Evolutionary conservation across 1,140 invertebrate genomes (phyloP), one percentile per base, ranked within the genome.

Genomic region (Zaprionus kolodkinae): DNA sequence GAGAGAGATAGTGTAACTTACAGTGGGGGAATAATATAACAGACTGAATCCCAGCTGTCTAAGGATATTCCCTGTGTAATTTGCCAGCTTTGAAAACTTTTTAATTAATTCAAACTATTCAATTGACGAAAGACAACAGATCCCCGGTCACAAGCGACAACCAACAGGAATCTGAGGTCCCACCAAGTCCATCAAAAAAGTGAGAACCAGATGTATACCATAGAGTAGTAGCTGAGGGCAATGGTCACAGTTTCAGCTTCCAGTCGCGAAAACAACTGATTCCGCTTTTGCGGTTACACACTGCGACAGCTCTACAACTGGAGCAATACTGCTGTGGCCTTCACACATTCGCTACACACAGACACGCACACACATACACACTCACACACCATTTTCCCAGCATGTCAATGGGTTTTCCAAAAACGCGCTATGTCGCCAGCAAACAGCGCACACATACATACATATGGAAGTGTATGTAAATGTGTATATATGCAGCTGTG

Each of bases 231-330:
- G 10, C 15, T 50, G 12, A 50, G 27, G 30, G 15, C 15, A 30
- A 15, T 11, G 25, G 27, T 27, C 36, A 12, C 17, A 25, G 45
- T 50, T 50, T 25, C 6, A 3, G 45, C 17, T 50, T 50, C 17
- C 45, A 50, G 45, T 50, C 17, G 17, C 17, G 17, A 50, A 45
- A 50, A 50, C 45, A 21, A 50, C 61, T 54, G 59, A n/a, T 40
- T 43, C 38, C 43, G 61, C 48, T 54, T 54, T 54, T 64, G 61
- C 48, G 61, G 48, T 64, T 48, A 54, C 48, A 54, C 33, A 64
- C 61, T 64, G 61, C 45, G 52, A 64, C 61, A 64, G 17, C 27
- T 12, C 52, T 55, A 33, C 52, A 55, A 62, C 43, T 33, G 30
- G 27, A 33, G 60, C 4, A 50, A 45, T 7, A 54, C 33, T 12